These are phyloP conservation scores for Penaeus japonicus DNA, from an alignment of 1,140 invertebrate species.

Conservation along the genomic window DNA sequence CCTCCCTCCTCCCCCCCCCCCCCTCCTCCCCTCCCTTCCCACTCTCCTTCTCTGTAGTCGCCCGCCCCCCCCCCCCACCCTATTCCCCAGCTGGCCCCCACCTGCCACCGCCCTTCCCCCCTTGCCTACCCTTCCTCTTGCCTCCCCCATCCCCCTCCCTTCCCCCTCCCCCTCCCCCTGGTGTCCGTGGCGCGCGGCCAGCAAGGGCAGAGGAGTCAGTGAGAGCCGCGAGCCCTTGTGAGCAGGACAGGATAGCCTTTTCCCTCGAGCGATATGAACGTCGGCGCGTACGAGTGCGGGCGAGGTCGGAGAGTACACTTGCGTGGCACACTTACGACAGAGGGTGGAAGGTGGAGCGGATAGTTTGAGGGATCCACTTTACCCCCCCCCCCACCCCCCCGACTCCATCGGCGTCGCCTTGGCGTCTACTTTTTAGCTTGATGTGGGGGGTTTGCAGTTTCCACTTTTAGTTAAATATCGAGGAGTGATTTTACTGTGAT, in stretches of 20 bases:
- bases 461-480: no score
- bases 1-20: background rate
- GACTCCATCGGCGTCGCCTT: no score
- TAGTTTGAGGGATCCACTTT: no score
- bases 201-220: conserved; percentile 14
- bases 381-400: no score
- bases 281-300: background rate
- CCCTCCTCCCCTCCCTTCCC: background rate
- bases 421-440: no score
- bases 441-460: no score
- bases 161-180: background rate
- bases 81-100: background rate
- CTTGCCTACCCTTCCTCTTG: background rate
- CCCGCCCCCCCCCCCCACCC: background rate
- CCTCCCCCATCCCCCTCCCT: background rate
- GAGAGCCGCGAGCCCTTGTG: conserved; percentile 13
- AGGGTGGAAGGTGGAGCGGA: no score
- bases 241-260: background rate
- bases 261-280: background rate
- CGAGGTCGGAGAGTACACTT: background rate
- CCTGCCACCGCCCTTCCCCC: background rate
- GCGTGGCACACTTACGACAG: background rate
- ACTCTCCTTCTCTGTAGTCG: background rate
- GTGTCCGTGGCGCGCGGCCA: conserved; percentile 22
- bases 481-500: no score